Conservation (phyloP, 2,888 invertebrate species). For the Tetragonisca angustula region DNA sequence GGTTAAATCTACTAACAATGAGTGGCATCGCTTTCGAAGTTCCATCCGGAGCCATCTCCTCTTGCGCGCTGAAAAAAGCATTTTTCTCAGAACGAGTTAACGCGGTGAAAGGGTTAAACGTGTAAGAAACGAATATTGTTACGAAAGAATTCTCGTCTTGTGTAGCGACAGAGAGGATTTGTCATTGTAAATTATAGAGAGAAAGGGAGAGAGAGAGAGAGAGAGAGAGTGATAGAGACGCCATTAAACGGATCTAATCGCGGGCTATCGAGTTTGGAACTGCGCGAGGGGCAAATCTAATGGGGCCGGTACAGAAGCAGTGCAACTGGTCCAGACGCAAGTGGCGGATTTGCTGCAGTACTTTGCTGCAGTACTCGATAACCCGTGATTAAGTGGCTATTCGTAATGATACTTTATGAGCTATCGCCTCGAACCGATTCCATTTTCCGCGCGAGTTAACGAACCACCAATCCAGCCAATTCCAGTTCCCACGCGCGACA, state of each 20-base stretch:
- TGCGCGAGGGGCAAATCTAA: conserved; percentile 54
- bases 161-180: not conserved
- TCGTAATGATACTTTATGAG: conserved; percentile 71
- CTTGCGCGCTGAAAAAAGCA: too few relatives aligned
- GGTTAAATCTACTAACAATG: too few relatives aligned
- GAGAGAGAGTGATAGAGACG: not conserved
- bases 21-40: too few relatives aligned
- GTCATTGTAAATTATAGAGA: conserved; percentile 47
- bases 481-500: conserved; percentile 29
- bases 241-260: conserved; percentile 60
- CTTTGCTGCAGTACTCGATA: conserved; percentile 56
- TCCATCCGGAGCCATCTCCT: too few relatives aligned
- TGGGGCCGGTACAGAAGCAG: conserved; percentile 45
- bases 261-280: conserved; percentile 55
- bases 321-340: conserved; percentile 56
- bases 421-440: conserved; percentile 62
- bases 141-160: not conserved
- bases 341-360: conserved; percentile 60
- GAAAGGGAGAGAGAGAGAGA: too few relatives aligned
- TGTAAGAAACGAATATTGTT: not conserved
- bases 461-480: conserved; percentile 54
- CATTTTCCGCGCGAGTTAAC: conserved; percentile 65
- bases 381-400: conserved; percentile 67
- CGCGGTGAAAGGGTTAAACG: not conserved
- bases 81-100: too few relatives aligned